phyloP scores from a whole-genome alignment of 2,888 invertebrate species.

The Podotricha telesiphe region DNA sequence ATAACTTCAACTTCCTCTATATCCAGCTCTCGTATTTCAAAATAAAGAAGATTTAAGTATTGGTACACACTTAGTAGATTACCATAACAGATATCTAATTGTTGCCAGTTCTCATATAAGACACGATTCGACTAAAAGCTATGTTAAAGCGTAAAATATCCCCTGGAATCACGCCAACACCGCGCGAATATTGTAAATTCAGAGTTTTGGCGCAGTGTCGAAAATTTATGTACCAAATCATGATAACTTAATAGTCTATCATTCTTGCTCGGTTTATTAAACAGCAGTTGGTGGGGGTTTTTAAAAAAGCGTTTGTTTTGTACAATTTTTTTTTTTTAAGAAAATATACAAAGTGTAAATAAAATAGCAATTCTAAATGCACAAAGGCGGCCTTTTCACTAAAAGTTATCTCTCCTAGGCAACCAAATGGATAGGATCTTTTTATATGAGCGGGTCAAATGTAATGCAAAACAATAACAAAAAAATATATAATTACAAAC shows the following conservation, averaged over 20 bases:
- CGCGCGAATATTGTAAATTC: slow-evolving; percentile 43
- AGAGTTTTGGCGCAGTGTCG: slow-evolving; percentile 41
- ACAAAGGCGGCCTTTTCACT: too few relatives aligned
- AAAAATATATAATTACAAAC: too few relatives aligned
- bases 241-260: slow-evolving; percentile 39
- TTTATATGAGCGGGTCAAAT: too few relatives aligned
- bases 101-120: slow-evolving; percentile 17
- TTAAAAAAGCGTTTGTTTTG: not conserved
- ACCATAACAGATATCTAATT: slow-evolving; percentile 9
- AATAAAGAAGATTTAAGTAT: not conserved
- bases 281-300: slow-evolving; percentile 16
- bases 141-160: slow-evolving; percentile 36
- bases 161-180: slow-evolving; percentile 31
- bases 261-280: slow-evolving; percentile 33
- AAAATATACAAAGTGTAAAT: too few relatives aligned
- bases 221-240: slow-evolving; percentile 44
- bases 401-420: too few relatives aligned
- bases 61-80: not conserved
- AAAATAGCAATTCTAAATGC: too few relatives aligned
- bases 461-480: too few relatives aligned
- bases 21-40: not conserved
- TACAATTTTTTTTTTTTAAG: not conserved
- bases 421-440: too few relatives aligned
- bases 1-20: too few relatives aligned
- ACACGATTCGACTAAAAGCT: slow-evolving; percentile 30